Evolutionary conservation across 1,140 invertebrate genomes (phyloP).

Genomic region (Zaprionus africanus): DNA sequence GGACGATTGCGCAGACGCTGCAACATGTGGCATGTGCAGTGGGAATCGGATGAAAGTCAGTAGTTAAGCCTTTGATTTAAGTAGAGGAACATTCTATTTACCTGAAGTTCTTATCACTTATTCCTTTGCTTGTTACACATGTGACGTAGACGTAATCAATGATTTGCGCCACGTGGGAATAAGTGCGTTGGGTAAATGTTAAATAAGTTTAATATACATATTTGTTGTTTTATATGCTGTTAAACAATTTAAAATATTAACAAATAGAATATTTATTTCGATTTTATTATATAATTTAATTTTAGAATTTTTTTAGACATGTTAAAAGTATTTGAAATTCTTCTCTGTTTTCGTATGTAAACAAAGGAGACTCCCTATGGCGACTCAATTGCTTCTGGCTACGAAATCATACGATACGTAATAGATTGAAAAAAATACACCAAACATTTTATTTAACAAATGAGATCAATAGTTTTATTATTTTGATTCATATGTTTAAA

Average conservation of each 20-base stretch:
- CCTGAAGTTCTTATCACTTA: background rate
- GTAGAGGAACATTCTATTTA: background rate
- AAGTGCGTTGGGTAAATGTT: background rate
- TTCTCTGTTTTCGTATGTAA: too few species aligned
- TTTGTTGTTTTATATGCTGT: background rate
- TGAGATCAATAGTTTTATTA: too few species aligned
- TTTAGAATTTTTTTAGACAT: too few species aligned
- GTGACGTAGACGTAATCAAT: background rate
- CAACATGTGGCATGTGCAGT: constrained; percentile 60
- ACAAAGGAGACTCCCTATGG: too few species aligned
- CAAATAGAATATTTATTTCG: background rate
- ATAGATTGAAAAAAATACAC: background rate
- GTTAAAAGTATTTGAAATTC: too few species aligned
- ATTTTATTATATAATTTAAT: background rate
- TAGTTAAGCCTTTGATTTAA: background rate
- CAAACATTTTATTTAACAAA: background rate
- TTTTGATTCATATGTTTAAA: too few species aligned
- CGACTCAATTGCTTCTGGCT: too few species aligned
- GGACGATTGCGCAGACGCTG: constrained; percentile 55
- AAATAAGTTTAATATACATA: background rate
- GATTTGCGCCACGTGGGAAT: background rate
- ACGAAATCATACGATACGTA: too few species aligned
- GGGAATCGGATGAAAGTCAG: background rate
- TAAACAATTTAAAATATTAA: background rate
- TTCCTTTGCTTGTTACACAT: background rate